phyloP scores from a whole-genome alignment of 2,113 vertebrate genomes.

The Cheirogaleus medius region DNA sequence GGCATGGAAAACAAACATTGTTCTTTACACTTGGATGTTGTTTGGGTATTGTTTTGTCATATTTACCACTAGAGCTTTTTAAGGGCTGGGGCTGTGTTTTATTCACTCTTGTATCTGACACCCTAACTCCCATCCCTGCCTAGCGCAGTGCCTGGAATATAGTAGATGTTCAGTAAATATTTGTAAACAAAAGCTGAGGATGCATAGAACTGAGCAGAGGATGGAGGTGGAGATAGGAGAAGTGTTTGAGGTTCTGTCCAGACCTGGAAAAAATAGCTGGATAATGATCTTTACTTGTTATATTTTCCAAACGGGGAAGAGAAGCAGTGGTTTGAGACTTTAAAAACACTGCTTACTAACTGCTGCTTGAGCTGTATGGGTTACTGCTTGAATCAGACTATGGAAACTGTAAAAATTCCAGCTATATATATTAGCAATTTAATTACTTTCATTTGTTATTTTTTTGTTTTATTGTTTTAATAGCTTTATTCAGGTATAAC shows the following conservation, averaged over 20 bases:
- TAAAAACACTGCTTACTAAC: not conserved
- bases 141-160: not conserved
- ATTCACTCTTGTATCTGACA: not conserved
- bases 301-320: slow-evolving; percentile 9
- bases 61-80: not conserved
- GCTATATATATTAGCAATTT: not conserved
- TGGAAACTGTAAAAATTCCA: not conserved
- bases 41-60: not conserved
- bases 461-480: not conserved
- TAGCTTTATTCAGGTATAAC: not conserved
- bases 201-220: not conserved
- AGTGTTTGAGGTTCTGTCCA: not conserved
- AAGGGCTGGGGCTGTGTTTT: not conserved
- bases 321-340: not conserved
- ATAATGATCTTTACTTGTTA: not conserved
- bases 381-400: not conserved
- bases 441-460: not conserved
- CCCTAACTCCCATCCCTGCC: not conserved
- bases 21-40: not conserved
- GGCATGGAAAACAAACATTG: not conserved
- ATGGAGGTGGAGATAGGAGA: not conserved
- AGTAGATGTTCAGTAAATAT: slow-evolving; percentile 15
- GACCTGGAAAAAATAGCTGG: not conserved
- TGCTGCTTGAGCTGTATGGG: not conserved
- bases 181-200: not conserved